Base-by-base conservation (phyloP, 2,888 invertebrate genomes). In the Meganola albula region DNA sequence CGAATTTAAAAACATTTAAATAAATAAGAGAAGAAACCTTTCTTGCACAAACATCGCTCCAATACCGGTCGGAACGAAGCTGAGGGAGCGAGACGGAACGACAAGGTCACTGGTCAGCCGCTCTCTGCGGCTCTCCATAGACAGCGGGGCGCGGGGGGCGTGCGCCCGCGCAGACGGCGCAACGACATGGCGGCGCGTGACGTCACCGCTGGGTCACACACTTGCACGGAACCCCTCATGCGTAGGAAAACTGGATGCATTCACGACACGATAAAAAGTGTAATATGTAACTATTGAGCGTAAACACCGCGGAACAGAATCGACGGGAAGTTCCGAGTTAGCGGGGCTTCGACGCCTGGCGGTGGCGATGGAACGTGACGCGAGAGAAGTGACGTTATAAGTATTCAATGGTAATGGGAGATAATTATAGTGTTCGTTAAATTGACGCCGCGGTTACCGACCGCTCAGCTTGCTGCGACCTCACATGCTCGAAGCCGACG, bases 41-140 rank as follows among this genome's bases (percentile, higher is more conserved):
- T 74, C 74, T 69, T 72, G 79, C 77, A 75, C 74, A 74, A 75
- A 76, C 74, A 73, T 75, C 62, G 74, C 70, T 70, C 54, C 59
- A 62, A 66, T 69, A 72, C 73, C 69, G 71, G 74, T 73, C 65
- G 44, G 48, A 45, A 49, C 53, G 57, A 37, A 54, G 50, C 49
- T 32, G 74, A 46, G 64, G 39, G 66, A 80, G 65, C 36, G 73
- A 51, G 76, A 78, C 43, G 46, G 65, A 58, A 57, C 64, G 66
- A 80, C 84, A 84, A 84, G 84, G 84, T 84, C 83, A 80, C 77
- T 72, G 78, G 78, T 79, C 79, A 80, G 73, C 76, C 80, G 74
- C 62, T 74, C 73, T 73, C 76, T 70, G 76, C 68, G 79, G 80
- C 79, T 79, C 80, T 68, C 74, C 72, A 69, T 68, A 68, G 58